Evolutionary conservation across 2,113 vertebrate species (phyloP).

Genomic region (Callocephalon fimbriatum): DNA sequence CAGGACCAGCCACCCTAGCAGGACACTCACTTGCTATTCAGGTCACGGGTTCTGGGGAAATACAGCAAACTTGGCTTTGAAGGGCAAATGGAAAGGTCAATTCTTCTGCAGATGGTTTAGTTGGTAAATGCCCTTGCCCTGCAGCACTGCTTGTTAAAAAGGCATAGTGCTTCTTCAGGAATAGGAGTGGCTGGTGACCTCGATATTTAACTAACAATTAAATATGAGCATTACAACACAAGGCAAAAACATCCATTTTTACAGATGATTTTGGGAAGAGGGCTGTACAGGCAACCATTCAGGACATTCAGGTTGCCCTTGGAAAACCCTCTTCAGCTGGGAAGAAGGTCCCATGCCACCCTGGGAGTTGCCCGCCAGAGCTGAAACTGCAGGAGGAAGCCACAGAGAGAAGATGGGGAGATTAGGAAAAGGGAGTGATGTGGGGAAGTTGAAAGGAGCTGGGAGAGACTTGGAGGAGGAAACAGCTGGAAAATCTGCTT

Average conservation of each 20-base stretch:
- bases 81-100: background rate
- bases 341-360: background rate
- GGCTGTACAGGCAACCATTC: background rate
- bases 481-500: constrained; percentile 4
- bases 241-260: background rate
- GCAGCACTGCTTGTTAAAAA: background rate
- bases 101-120: constrained; percentile 1
- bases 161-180: background rate
- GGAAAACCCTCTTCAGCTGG: background rate
- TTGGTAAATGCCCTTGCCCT: constrained; percentile 23
- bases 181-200: constrained; percentile 17
- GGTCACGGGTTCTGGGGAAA: background rate
- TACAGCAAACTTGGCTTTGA: background rate
- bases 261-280: background rate
- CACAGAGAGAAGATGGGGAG: background rate
- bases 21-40: background rate
- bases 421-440: background rate
- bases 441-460: background rate
- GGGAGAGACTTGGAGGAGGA: background rate
- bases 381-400: background rate
- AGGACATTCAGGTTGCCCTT: background rate
- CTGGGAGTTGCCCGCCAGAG: background rate
- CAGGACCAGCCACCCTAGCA: background rate
- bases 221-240: background rate
- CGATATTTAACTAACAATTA: background rate